phyloP scores from a whole-genome alignment of 1,140 invertebrate genomes.

The Lepidurus couesii region DNA sequence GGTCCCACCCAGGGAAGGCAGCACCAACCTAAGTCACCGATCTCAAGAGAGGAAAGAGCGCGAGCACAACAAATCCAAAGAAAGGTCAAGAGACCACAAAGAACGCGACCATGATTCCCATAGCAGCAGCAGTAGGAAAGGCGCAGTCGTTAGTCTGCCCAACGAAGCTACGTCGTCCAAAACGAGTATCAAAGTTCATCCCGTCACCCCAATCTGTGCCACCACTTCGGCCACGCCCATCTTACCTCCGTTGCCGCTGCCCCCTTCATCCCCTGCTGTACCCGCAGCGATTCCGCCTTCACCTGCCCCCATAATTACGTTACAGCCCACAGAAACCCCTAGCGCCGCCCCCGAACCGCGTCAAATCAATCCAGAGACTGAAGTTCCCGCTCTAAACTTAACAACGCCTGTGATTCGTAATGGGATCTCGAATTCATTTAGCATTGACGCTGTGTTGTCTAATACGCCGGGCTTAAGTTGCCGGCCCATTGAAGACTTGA shows the following conservation, averaged over 20 bases:
- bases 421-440: neutral
- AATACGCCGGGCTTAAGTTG: neutral
- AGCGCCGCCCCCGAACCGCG: neutral
- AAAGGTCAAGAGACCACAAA: neutral
- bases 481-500: neutral
- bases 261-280: neutral
- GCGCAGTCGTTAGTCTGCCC: slow-evolving; percentile 11
- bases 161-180: slow-evolving; percentile 24
- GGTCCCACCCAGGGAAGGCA: slow-evolving; percentile 24
- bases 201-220: slow-evolving; percentile 24
- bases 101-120: neutral
- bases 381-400: neutral
- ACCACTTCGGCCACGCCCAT: neutral
- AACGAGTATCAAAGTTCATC: slow-evolving; percentile 25
- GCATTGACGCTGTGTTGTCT: neutral
- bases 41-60: slow-evolving; percentile 4
- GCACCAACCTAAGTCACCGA: neutral
- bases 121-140: neutral
- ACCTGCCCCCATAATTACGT: neutral
- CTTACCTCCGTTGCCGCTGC: neutral
- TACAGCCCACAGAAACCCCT: neutral
- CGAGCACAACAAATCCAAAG: slow-evolving; percentile 18
- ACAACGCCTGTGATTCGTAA: neutral
- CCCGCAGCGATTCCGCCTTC: neutral
- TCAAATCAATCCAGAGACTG: neutral